Conservation (phyloP, 2,113 vertebrate genomes). For the Phalacrocorax carbo region DNA sequence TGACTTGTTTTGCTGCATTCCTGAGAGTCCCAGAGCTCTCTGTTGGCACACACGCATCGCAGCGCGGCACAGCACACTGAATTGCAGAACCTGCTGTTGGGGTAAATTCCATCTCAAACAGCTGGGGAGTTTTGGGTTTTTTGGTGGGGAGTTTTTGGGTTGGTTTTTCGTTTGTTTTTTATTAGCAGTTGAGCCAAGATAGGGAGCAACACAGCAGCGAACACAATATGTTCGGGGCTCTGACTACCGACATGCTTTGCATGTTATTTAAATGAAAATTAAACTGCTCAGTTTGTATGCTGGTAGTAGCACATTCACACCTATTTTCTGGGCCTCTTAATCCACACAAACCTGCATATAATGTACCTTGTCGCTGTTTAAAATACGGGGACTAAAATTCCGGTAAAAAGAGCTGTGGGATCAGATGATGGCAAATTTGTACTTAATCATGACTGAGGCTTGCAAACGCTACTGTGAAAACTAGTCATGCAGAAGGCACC, state of each 20-base stretch:
- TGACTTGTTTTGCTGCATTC: constrained; percentile 39
- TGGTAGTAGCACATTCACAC: neutral
- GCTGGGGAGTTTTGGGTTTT: neutral
- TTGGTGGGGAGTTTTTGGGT: no score
- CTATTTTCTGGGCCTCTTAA: neutral
- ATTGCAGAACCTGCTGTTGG: neutral
- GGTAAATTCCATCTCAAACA: neutral
- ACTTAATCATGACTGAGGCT: neutral
- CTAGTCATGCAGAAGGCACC: neutral
- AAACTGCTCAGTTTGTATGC: neutral
- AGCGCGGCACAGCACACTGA: neutral
- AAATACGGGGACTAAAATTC: neutral
- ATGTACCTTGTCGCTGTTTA: neutral
- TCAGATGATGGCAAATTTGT: neutral
- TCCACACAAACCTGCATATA: neutral
- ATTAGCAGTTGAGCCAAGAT: neutral
- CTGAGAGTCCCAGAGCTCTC: neutral
- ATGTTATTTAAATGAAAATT: neutral
- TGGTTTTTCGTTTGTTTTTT: neutral
- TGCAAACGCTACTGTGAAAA: neutral
- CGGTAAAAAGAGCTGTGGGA: neutral
- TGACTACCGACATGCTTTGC: neutral
- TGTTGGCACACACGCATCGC: neutral
- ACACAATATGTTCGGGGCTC: neutral
- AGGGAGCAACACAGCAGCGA: neutral